Evolutionary conservation across 1,140 invertebrate genomes (phyloP), one percentile per base, ranked within the genome.

Genomic region (Hirudo medicinalis): DNA sequence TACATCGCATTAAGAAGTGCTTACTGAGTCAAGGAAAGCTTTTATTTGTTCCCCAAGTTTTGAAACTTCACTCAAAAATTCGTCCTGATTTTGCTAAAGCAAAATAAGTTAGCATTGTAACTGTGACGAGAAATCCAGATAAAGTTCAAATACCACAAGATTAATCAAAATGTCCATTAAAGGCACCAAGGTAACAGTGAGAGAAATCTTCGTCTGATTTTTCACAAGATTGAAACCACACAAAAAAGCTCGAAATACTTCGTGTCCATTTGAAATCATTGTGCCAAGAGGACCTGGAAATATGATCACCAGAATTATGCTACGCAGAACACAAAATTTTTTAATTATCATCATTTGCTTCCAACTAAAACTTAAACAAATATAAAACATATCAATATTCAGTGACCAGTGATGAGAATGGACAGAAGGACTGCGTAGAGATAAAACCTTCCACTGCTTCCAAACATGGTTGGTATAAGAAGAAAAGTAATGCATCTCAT

Each of bases 381-480:
- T 17, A 49, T 17, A 15, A 49, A 49, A 49, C 11, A 11, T 49
- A 15, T 49, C 43, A 6, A 6, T 4, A 40, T 4, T 27, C 29
- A 15, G 36, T 53, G 74, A 72, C 79, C 79, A 43, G 75, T 27
- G 20, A 80, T 71, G 0, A 80, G 72, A 67, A 74, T 76, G 17
- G 74, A 71, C 19, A 80, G 71, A 17, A 77, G 77, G 70, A 79
- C 76, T 1, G 78, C 76, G 2, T 74, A 71, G 6, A 80, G 72
- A 72, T 77, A 77, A 5, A 77, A 75, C 0, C 79, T 73, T 4
- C 79, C 79, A 0, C 74, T 74, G 70, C 76, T 78, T 2, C 77
- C 76, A 55, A 77, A 77, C 63, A 79, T 78, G 0, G 72, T 75
- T 0, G 78, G 79, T 22, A 80, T 53, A 3, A 80, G 72, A 13